Evolutionary conservation across 1,140 invertebrate species (phyloP), one percentile per base, ranked within the genome.

Genomic region (Littorina saxatilis): DNA sequence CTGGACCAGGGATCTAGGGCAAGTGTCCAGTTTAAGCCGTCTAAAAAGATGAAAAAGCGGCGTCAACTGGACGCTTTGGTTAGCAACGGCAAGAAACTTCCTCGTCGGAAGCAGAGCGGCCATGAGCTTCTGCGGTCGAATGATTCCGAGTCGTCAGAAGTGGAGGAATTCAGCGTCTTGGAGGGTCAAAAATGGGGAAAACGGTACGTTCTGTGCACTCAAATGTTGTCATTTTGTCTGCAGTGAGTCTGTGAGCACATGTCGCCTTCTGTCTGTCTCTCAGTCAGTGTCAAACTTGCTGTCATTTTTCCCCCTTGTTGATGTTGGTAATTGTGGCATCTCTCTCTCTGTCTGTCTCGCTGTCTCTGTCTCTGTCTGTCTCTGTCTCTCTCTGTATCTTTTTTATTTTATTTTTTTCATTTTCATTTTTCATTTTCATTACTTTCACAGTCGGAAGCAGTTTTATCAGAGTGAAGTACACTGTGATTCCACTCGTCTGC

Each of bases 31-130:
- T 91, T 91, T 83, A 91, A 91, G 86, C 91, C 89, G 35, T 87
- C 88, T 37, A 93, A 93, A 90, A 91, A 86, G 87, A 93, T 93
- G 92, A 93, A 93, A 85, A 93, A 93, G 82, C 91, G 92, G 66
- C 91, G 92, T 27, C 91, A 93, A 86, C 86, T 93, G 43, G 92
- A 93, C 83, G 92, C 92, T 66, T 83, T 93, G n/a, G 91, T 93
- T 17, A 84, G 88, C 15, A 90, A 90, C 74, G 91, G 88, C 9
- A 92, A 92, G n/a, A 92, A 92, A 23, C 81, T 83, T 40, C 82
- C 87, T 47, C 79, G 89, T n/a, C 90, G 90, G 86, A 84, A 75
- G 27, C 88, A 88, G 83, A 89, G 87, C 82, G 88, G 87, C 17
- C 91, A 92, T 50, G 91, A 92, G 80, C 83, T 92, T 27, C 84